Base-by-base conservation (phyloP, 2,113 vertebrate species). In the Tiliqua scincoides region DNA sequence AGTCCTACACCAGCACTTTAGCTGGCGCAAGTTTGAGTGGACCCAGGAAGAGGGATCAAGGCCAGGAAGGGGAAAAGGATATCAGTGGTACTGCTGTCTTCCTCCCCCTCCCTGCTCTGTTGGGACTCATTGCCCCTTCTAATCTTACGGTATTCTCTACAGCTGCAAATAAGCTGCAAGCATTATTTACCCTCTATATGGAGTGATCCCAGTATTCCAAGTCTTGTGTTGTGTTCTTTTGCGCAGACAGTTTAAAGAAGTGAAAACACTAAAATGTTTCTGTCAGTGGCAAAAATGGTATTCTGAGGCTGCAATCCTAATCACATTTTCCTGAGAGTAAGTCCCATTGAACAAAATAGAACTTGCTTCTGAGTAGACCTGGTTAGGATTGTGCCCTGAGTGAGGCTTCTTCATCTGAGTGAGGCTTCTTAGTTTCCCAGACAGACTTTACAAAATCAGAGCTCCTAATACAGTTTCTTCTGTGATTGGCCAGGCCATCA, bases 231-330 rank as follows among this genome's bases (percentile, higher is more conserved):
- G 23, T 14, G 6, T 40, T 43, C 21, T 61, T 67, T 23, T 74
- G 25, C 43, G 73, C 82, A 35, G 0, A 14, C 6, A 1, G 48
- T 71, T 82, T 5, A 40, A 54, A 68, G 83, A 61, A 0, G 0
- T 67, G 70, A 79, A 89, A 90, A 79, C 7, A 12, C 0, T 1
- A 7, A 73, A 59, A 14, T 63, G n/a, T 3, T 82, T 27, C 23
- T n/a, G 67, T 10, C 68, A 79, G 10, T 11, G 67, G 14, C 76
- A 4, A 30, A 77, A 82, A 70, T 57, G 57, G 25, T 27, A 30
- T 79, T 30, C 0, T 0, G 0, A n/a, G n/a, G n/a, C n/a, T n/a
- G n/a, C n/a, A n/a, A n/a, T n/a, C n/a, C n/a, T n/a, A n/a, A n/a
- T n/a, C n/a, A n/a, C n/a, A n/a, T n/a, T n/a, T n/a, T n/a, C n/a